Percentiles rank a stretch among this genome's conserved stretches.
Evolutionary conservation across 2,797 vertebrate species (phyloP).

Genomic region (Borostomias antarcticus): DNA sequence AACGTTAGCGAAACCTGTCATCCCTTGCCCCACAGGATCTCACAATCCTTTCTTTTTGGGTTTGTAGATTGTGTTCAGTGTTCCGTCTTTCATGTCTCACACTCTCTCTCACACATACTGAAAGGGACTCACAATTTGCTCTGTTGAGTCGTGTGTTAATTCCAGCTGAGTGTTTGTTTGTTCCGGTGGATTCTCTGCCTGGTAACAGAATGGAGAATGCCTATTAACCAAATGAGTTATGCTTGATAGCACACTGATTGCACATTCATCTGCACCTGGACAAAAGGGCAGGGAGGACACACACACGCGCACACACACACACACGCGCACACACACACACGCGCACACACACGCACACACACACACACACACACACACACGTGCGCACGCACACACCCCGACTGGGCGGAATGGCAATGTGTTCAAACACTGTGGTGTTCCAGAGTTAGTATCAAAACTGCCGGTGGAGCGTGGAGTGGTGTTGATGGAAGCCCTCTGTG

Average conservation of each 20-base stretch:
- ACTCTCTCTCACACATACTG: background rate
- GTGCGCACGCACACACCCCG: conserved; percentile 5
- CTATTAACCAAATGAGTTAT: conserved; percentile 34
- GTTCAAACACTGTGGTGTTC: background rate
- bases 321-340: conserved; percentile 13
- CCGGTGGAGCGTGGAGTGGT: background rate
- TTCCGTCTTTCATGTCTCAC: too few relatives aligned
- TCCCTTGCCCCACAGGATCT: too few relatives aligned
- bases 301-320: conserved; percentile 13
- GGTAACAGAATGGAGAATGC: conserved; percentile 28
- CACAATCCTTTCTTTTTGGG: too few relatives aligned
- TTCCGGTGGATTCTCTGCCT: background rate
- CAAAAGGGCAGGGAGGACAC: conserved; percentile 23
- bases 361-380: conserved; percentile 12
- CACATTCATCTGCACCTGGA: conserved; percentile 5
- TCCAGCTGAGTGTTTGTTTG: background rate
- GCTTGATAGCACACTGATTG: conserved; percentile 40
- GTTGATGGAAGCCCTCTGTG: conserved; percentile 1
- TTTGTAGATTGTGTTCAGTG: too few relatives aligned
- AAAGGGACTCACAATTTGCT: background rate
- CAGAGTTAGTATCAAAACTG: background rate
- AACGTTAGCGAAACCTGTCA: too few relatives aligned
- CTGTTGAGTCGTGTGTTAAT: background rate
- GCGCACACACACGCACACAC: conserved; percentile 1
- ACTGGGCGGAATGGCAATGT: conserved; percentile 11